These are phyloP conservation scores for Microplitis mediator DNA, from an alignment of 1,140 invertebrate genomes.

Conservation along the genomic window DNA sequence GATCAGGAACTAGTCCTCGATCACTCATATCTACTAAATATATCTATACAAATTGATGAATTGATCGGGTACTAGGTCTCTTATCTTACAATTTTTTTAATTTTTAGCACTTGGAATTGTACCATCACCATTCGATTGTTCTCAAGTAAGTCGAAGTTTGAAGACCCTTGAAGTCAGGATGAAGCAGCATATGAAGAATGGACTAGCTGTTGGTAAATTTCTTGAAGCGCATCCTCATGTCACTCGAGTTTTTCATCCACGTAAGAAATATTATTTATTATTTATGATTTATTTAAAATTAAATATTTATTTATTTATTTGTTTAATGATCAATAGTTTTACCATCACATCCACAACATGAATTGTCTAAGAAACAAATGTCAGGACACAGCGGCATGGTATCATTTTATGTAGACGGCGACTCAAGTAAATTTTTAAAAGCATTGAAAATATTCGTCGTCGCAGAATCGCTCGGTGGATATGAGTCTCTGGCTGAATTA, in stretches of 20 bases:
- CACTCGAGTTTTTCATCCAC: conserved; percentile 84
- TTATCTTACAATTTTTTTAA: conserved; percentile 11
- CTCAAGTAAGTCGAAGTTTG: conserved; percentile 89
- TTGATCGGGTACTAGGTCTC: not conserved
- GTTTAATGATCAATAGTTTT: conserved; percentile 67
- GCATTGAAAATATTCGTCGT: conserved; percentile 82
- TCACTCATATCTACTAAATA: conserved; percentile 10
- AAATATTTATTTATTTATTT: not conserved
- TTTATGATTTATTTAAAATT: not conserved
- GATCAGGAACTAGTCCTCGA: no score
- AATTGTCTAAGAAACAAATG: conserved; percentile 82
- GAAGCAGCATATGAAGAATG: conserved; percentile 85
- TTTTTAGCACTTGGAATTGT: conserved; percentile 82
- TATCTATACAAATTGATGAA: conserved; percentile 11
- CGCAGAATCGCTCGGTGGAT: conserved; percentile 96
- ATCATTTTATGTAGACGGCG: conserved; percentile 85
- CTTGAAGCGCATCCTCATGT: conserved; percentile 80
- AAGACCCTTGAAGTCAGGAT: conserved; percentile 94
- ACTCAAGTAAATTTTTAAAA: conserved; percentile 79
- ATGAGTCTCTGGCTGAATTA: conserved; percentile 87
- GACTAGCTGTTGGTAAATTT: conserved; percentile 77
- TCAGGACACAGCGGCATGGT: conserved; percentile 93
- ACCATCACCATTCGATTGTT: conserved; percentile 97
- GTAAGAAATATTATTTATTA: conserved; percentile 55
- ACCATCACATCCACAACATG: conserved; percentile 89